Percentiles rank a stretch among this genome's conserved stretches.
Evolutionary conservation across 2,113 vertebrate species (phyloP).

Genomic region (Ursus arctos): DNA sequence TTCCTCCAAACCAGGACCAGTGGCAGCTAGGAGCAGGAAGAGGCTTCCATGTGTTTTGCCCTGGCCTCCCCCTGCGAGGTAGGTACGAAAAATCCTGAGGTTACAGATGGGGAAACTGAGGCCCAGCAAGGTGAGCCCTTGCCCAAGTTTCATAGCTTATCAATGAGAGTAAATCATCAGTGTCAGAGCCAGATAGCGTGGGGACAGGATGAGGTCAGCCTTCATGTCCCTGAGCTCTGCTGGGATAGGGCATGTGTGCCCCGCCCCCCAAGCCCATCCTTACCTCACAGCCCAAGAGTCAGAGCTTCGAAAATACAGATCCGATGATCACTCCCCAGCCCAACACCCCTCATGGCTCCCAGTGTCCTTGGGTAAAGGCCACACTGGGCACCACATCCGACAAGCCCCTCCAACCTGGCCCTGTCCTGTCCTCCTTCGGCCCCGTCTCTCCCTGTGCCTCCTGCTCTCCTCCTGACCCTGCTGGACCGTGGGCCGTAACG

Average conservation of each 20-base stretch:
- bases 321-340: fast-evolving
- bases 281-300: background rate
- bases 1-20: background rate
- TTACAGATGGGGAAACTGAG: background rate
- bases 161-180: background rate
- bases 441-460: background rate
- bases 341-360: background rate
- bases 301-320: background rate
- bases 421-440: fast-evolving
- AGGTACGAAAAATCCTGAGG: background rate
- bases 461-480: background rate
- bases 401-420: background rate
- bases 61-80: background rate
- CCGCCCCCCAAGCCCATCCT: background rate
- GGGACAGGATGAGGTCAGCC: background rate
- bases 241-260: fast-evolving
- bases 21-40: background rate
- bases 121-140: background rate
- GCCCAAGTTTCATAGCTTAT: background rate
- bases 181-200: background rate
- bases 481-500: fast-evolving
- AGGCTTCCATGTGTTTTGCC: background rate
- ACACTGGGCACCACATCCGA: background rate
- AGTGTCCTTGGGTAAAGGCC: background rate
- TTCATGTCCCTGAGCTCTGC: background rate